These are phyloP conservation scores for Troides aeacus DNA, from an alignment of 2,888 invertebrate species.

Conservation along the genomic window DNA sequence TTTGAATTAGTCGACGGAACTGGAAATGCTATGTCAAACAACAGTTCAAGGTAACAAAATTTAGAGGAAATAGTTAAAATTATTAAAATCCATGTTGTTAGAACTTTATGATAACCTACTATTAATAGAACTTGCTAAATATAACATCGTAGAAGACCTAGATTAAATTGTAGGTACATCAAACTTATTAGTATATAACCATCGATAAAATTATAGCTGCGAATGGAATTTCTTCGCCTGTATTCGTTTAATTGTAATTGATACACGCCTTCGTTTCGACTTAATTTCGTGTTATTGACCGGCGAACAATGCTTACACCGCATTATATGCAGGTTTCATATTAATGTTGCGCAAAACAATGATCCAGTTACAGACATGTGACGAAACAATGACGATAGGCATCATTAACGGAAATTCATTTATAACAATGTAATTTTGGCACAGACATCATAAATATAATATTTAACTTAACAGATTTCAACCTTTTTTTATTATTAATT, in stretches of 20 bases:
- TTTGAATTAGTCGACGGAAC: conserved; percentile 70
- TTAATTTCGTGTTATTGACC: conserved; percentile 47
- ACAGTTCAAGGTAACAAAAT: conserved; percentile 57
- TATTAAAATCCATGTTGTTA: background rate
- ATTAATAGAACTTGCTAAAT: too few relatives aligned
- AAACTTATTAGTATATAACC: too few relatives aligned
- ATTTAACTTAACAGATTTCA: too few relatives aligned
- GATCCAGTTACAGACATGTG: conserved; percentile 48
- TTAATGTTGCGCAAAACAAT: conserved; percentile 51
- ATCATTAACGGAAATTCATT: background rate
- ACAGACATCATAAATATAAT: background rate
- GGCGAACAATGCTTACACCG: conserved; percentile 50
- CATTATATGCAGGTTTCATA: conserved; percentile 44
- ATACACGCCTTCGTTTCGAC: background rate
- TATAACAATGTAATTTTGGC: background rate
- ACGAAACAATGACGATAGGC: conserved; percentile 35
- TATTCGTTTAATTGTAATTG: background rate
- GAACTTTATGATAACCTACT: background rate
- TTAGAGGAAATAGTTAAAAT: background rate
- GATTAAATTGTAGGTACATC: too few relatives aligned
- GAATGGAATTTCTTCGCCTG: too few relatives aligned
- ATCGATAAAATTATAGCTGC: too few relatives aligned
- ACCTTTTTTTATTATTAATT: too few relatives aligned
- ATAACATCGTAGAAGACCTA: too few relatives aligned
- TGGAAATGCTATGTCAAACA: conserved; percentile 64